Percentiles rank a stretch among this genome's conserved stretches.
phyloP scores from a whole-genome alignment of 1,140 invertebrate genomes.

The Drosophila mayri region DNA sequence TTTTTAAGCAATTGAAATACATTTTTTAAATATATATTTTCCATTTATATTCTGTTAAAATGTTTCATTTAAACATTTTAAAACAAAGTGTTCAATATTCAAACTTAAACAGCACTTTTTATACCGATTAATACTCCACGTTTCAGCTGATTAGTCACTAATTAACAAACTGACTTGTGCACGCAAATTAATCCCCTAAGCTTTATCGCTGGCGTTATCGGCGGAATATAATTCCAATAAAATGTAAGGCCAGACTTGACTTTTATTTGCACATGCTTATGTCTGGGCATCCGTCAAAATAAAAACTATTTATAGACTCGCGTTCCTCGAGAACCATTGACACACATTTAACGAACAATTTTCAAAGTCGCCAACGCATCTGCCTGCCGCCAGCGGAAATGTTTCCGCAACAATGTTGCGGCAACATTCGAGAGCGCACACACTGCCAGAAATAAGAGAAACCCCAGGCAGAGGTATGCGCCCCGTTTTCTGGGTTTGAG shows the following conservation, averaged over 20 bases:
- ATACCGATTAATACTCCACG: neutral
- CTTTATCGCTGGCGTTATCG: conserved; percentile 27
- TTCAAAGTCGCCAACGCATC: conserved; percentile 28
- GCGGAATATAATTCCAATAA: neutral
- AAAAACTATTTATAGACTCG: conserved; percentile 43
- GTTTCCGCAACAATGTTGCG: conserved; percentile 46
- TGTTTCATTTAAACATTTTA: neutral
- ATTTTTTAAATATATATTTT: neutral
- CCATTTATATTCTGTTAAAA: too few relatives aligned
- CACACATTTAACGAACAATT: conserved; percentile 29
- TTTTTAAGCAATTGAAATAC: neutral
- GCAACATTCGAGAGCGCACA: conserved; percentile 9
- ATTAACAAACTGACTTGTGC: conserved; percentile 23
- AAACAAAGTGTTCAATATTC: neutral
- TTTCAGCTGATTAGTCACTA: conserved; percentile 21
- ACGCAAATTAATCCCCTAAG: conserved; percentile 19
- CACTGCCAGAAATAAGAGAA: conserved; percentile 28
- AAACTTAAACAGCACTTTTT: neutral
- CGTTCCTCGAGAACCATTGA: conserved; percentile 21
- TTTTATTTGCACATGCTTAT: conserved; percentile 15
- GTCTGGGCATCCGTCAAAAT: conserved; percentile 14
- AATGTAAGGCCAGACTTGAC: neutral
- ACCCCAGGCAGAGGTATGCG: neutral
- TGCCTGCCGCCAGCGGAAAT: conserved; percentile 11
- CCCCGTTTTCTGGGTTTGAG: conserved; percentile 19